Base-by-base conservation (phyloP, 2,888 invertebrate species). In the Bombylius discolor region DNA sequence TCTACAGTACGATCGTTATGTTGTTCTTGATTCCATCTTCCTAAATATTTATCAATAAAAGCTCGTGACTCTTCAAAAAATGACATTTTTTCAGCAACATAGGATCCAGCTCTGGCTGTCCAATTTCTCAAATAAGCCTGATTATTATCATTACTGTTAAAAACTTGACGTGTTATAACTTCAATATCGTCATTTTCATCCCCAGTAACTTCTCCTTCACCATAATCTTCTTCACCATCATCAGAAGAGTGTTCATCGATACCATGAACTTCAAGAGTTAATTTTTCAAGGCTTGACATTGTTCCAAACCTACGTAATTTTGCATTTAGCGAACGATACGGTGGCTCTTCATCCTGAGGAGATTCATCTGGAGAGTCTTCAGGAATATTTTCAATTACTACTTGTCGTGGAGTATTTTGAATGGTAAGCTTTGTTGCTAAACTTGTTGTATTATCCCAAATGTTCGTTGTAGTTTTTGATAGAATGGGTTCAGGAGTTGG, bases 21-120 rank as follows among this genome's bases (percentile, higher is more conserved):
- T 36, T 67, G 66, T 33, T 71, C 69, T 34, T 66, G 64, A 62
- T 70, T 72, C 79, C 82, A 73, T 71, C 85, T 73, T 70, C 84
- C 74, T 58, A 74, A 59, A 58, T 74, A 74, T 59, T 70, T 72
- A 60, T 74, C 74, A n/a, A 74, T 72, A 58, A 74, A 74, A 14
- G 74, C 74, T 4, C 74, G 66, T 4, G 83, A 76, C 61, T 81
- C 80, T 66, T 85, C 84, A 61, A 85, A 78, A 58, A 84, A 78
- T 4, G 82, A 78, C 81, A 89, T 89, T 69, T 89, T 90, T 64
- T 89, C 88, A 5, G 85, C 86, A 6, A 89, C 88, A 68, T 84
- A 89, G 44, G 82, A 84, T 3, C 89, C 88, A 7, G 89, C 89
- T 58, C 85, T 77, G 8, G 86, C 83, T 1, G 89, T 87, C 89